These are phyloP conservation scores for Sylvilagus bachmani DNA, from an alignment of 2,113 vertebrate genomes.

Conservation along the genomic window DNA sequence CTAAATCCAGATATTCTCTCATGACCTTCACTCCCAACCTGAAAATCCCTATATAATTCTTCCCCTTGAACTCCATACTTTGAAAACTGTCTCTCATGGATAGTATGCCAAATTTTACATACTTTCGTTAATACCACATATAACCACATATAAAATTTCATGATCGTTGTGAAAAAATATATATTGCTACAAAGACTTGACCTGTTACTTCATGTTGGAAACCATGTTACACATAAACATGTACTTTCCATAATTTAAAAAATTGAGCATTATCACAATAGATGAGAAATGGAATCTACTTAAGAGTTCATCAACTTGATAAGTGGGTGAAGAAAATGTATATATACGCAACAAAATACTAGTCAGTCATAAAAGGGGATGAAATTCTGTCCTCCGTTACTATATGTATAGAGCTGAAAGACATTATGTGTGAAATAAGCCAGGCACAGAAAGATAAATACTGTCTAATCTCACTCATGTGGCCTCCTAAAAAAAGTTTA, in stretches of 20 bases:
- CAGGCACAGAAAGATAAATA: too few species aligned
- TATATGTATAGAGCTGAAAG: too few species aligned
- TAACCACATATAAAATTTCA: not conserved
- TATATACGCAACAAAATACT: too few species aligned
- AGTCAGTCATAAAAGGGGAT: too few species aligned
- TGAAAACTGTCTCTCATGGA: not conserved
- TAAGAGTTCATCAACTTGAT: too few species aligned
- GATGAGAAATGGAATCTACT: too few species aligned
- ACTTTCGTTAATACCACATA: not conserved
- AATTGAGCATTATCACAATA: not conserved
- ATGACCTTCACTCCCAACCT: not conserved
- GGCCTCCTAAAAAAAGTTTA: too few species aligned
- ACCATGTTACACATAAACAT: not conserved
- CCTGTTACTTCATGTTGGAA: constrained; percentile 45
- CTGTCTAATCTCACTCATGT: too few species aligned
- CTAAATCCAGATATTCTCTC: not conserved
- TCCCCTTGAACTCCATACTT: not conserved
- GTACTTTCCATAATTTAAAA: not conserved
- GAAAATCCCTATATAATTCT: not conserved
- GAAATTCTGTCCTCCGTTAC: too few species aligned
- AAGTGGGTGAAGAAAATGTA: too few species aligned
- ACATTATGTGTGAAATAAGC: too few species aligned
- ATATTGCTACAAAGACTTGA: not conserved
- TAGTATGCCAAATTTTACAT: not conserved
- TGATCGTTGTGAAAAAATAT: not conserved